phyloP scores from a whole-genome alignment of 2,888 invertebrate genomes.

The Belgica antarctica region DNA sequence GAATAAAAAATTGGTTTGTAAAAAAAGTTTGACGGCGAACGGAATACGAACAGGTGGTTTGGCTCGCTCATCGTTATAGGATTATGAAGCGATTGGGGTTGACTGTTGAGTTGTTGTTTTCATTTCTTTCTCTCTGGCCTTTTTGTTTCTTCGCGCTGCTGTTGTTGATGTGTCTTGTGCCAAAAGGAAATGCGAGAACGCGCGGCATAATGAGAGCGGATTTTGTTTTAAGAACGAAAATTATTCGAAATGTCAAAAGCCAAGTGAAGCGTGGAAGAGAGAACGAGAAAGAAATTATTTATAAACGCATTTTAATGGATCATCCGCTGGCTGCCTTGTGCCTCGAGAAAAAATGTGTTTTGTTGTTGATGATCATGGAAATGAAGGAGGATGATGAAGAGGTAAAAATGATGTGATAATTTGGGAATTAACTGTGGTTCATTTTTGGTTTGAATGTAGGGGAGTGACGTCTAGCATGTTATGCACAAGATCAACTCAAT shows the following conservation, averaged over 20 bases:
- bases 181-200: conserved; percentile 12
- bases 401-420: not conserved
- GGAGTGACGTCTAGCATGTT: no score
- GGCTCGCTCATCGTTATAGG: not conserved
- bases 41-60: conserved; percentile 28
- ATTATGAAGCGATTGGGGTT: conserved; percentile 28
- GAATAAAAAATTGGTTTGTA: conserved; percentile 6
- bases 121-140: no score
- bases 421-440: no score
- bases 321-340: not conserved
- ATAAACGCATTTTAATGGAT: conserved; percentile 5
- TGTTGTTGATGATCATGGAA: not conserved
- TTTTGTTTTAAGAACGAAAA: not conserved
- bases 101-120: not conserved
- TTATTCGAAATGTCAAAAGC: conserved; percentile 21
- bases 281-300: conserved; percentile 7
- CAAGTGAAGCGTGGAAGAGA: not conserved
- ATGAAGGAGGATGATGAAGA: no score
- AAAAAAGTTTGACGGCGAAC: not conserved
- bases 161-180: conserved; percentile 12
- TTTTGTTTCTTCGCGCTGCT: not conserved
- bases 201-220: conserved; percentile 30
- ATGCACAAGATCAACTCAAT: not conserved
- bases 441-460: no score
- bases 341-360: conserved; percentile 13